phyloP scores from a whole-genome alignment of 2,888 invertebrate species.

The Drosophila meridionalis region DNA sequence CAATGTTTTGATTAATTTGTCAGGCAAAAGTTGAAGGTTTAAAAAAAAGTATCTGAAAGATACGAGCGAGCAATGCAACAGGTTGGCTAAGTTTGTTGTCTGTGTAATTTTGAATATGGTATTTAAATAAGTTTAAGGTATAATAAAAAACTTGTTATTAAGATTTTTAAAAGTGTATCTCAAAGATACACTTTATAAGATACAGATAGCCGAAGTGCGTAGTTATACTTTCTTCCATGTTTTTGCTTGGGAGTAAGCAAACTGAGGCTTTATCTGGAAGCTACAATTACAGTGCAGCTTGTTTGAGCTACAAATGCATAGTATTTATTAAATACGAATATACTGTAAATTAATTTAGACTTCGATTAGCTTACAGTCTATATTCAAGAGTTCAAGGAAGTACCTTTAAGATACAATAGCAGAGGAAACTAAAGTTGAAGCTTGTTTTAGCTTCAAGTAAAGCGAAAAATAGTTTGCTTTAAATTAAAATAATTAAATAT shows the following conservation, averaged over 20 bases:
- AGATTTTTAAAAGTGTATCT: neutral
- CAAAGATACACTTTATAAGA: neutral
- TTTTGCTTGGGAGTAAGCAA: neutral
- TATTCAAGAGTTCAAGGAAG: neutral
- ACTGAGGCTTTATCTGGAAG: neutral
- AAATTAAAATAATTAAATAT: neutral
- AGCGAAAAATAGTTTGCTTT: neutral
- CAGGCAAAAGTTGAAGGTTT: conserved; percentile 11
- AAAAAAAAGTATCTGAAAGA: conserved; percentile 30
- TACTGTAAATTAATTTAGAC: neutral
- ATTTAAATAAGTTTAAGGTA: neutral
- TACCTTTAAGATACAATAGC: neutral
- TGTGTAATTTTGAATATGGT: neutral
- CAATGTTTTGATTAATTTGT: conserved; percentile 74
- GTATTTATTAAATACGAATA: neutral
- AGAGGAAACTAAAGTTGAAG: neutral
- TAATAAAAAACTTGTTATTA: neutral
- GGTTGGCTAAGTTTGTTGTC: conserved; percentile 4
- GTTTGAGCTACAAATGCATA: neutral
- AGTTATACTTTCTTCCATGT: neutral
- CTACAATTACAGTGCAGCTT: neutral
- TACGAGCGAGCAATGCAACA: conserved; percentile 36
- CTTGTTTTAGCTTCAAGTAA: neutral
- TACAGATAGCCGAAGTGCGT: neutral
- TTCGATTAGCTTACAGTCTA: neutral